Evolutionary conservation across 2,113 vertebrate species (phyloP), one percentile per base, ranked within the genome.

Genomic region (Apodemus speciosus): DNA sequence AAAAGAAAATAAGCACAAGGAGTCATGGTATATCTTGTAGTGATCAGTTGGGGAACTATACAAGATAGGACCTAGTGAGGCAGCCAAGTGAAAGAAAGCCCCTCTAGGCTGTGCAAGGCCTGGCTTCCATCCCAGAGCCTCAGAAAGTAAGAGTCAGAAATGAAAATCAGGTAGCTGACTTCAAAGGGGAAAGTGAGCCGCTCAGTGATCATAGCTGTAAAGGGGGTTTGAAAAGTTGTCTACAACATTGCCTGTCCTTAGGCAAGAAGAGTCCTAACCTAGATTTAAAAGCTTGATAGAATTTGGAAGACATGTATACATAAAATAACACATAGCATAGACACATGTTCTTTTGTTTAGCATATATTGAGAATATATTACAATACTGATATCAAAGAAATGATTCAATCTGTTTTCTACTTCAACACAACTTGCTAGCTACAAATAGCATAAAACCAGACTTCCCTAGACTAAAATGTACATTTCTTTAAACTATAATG

Each of bases 1-100:
- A 97, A 93, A 86, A 38, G 51, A 95, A 93, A 93, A 93, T 97
- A 96, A 98, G 97, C 97, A 96, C 94, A 96, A 75, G n/a, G 62
- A 93, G 60, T 80, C 43, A 14, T 90, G 11, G 81, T 81, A 4
- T 90, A 95, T 85, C 73, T 72, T 97, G 96, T 88, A 64, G 38
- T 97, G 88, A 30, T 89, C 92, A 66, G 93, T 96, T 89, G 90
- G 40, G 95, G 88, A 97, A 96, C 80, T 0, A 88, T 95, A 85
- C 92, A 97, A 97, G 96, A 97, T 94, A 95, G 66, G 35, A 46
- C 23, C 43, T n/a, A 69, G 49, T 51, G 35, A 56, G 38, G 23
- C 46, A 53, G 6, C 46, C 35, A 9, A n/a, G 30, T 21, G 3
- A 66, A 68, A 35, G 43, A 85, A 69, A 53, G 3, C 6, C 6